Percentiles rank a stretch among this genome's conserved stretches.
Conservation (phyloP, 1,140 invertebrate species). For the Eriocheir sinensis region DNA sequence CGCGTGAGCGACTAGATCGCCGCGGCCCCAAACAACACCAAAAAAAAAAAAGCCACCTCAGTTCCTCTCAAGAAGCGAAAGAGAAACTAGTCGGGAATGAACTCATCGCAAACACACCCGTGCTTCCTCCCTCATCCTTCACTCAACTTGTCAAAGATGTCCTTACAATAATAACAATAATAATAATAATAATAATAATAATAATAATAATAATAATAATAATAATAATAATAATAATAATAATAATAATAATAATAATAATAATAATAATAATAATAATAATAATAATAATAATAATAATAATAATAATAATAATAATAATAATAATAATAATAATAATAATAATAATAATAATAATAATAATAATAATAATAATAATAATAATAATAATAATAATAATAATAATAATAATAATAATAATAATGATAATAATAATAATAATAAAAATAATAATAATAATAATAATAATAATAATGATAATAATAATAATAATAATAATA, state of each 20-base stretch:
- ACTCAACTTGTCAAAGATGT: no score
- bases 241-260: conserved; percentile 54
- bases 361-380: conserved; percentile 56
- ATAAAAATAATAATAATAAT: neutral
- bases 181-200: conserved; percentile 56
- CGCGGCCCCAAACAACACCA: no score
- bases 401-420: conserved; percentile 53
- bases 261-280: conserved; percentile 57
- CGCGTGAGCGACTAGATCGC: no score
- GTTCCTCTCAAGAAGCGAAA: no score
- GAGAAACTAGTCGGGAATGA: no score
- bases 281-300: conserved; percentile 48
- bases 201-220: conserved; percentile 58
- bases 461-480: neutral
- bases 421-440: conserved; percentile 17
- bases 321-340: conserved; percentile 49
- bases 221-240: conserved; percentile 51
- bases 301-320: conserved; percentile 54
- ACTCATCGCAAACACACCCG: no score
- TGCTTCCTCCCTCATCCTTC: no score
- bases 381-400: conserved; percentile 55
- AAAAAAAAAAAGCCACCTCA: no score
- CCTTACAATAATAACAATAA: conserved; percentile 19
- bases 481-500: neutral
- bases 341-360: conserved; percentile 56